These are phyloP conservation scores for Spinibarbus caldwelli DNA, from an alignment of 2,797 vertebrate genomes.

Conservation along the genomic window DNA sequence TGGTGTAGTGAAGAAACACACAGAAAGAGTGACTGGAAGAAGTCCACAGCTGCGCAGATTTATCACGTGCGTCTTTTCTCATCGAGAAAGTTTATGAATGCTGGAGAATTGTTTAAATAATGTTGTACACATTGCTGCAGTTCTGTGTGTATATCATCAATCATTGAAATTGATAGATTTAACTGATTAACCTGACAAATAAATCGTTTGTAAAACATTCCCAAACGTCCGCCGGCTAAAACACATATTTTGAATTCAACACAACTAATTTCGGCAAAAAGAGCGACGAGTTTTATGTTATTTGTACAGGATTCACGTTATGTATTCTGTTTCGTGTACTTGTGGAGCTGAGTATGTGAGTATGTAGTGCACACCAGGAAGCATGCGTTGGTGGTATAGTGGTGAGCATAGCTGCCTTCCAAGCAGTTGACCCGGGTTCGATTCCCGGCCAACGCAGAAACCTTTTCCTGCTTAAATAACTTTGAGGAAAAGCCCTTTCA, in stretches of 20 bases:
- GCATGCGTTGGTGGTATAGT: slow-evolving; percentile 61
- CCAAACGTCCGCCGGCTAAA: neutral
- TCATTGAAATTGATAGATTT: too few species aligned
- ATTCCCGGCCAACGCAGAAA: slow-evolving; percentile 70
- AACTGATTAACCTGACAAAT: neutral
- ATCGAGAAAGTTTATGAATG: neutral
- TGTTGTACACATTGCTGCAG: neutral
- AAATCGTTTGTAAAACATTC: neutral
- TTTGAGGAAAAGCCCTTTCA: neutral
- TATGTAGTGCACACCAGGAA: neutral
- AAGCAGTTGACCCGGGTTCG: slow-evolving; percentile 76
- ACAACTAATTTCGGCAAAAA: neutral
- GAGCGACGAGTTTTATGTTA: too few species aligned
- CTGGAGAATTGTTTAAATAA: neutral
- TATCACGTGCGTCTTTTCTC: neutral
- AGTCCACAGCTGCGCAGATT: neutral
- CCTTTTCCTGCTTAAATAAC: neutral
- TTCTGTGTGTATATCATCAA: neutral
- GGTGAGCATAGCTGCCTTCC: slow-evolving; percentile 66
- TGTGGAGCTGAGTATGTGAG: neutral
- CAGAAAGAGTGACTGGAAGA: too few species aligned
- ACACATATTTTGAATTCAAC: neutral
- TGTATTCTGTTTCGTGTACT: accelerated
- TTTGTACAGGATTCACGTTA: accelerated
- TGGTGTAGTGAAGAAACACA: neutral